A percentile compares a stretch with the other conserved stretches of the same genome.
Evolutionary conservation across 2,888 invertebrate species (phyloP).

Genomic region (Leptinotarsa tumamoca): DNA sequence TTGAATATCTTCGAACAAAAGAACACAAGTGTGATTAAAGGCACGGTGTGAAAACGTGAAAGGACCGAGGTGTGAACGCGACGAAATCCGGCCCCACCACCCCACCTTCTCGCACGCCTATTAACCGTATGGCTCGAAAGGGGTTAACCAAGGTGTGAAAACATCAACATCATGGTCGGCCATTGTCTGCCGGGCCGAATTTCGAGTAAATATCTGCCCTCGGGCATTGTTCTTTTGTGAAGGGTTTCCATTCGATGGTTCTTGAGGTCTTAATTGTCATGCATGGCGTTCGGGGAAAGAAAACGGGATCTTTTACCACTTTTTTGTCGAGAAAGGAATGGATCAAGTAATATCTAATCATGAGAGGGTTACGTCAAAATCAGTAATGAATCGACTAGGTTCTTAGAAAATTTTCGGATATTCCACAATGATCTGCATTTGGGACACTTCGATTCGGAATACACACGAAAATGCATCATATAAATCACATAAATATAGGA

Average conservation of each 20-base stretch:
- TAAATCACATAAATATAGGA: no score
- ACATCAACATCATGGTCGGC: constrained; percentile 54
- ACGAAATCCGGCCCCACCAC: constrained; percentile 32
- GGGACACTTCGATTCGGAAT: no score
- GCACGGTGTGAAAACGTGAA: constrained; percentile 35
- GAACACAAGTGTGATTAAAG: constrained; percentile 37
- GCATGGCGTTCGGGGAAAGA: not conserved
- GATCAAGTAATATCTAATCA: no score
- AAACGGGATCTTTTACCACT: not conserved
- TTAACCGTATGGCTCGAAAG: constrained; percentile 40
- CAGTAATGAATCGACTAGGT: no score
- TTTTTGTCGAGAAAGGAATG: no score
- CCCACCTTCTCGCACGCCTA: constrained; percentile 32
- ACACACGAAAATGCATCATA: no score
- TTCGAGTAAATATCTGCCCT: constrained; percentile 28
- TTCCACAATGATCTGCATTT: no score
- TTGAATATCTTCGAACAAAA: constrained; percentile 31
- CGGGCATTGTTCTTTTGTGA: constrained; percentile 28
- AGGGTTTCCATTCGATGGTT: constrained; percentile 18
- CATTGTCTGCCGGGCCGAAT: constrained; percentile 40
- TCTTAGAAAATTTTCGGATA: no score
- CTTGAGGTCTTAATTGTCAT: constrained; percentile 21
- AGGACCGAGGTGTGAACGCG: constrained; percentile 31
- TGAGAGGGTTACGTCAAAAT: no score
- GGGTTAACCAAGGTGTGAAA: constrained; percentile 60